Base-by-base conservation (phyloP, 2,888 invertebrate genomes). In the Scaptomyza reducta region DNA sequence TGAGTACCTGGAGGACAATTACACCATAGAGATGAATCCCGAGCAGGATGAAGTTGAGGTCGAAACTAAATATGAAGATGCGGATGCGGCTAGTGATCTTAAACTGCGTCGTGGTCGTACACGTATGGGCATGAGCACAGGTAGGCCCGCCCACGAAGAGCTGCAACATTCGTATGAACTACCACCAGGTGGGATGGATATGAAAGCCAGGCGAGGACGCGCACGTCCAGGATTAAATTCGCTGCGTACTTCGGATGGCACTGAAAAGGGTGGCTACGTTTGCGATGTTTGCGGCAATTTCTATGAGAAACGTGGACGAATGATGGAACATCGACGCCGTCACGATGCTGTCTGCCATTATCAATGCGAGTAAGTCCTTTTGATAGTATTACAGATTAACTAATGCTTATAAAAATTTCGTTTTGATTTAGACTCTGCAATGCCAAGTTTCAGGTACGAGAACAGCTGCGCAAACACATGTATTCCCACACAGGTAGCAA, bases 251-350 rank as follows among this genome's bases (percentile, higher is more conserved):
- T 64, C 77, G 6, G 80, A 80, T 59, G 82, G 79, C 41, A 68
- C 64, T 4, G 81, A 87, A 40, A 79, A 88, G 53, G 78, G 76
- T 18, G 81, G 82, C 10, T 87, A 88, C 40, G 90, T 91, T 7
- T 91, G 91, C 55, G 91, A 91, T 71, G 71, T 91, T 2, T 91
- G 91, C 51, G 91, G 91, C 0, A 91, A 91, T 65, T 88, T 87
- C 18, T 91, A 88, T 58, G 76, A 81, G n/a, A 91, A 91, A 51
- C 85, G 88, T 1, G 90, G 91, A 11, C 84, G 90, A 7, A 88
- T 91, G 82, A 90, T 83, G 80, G 91, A 91, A 18, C 91, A 91
- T 62, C 88, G 91, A 25, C 81, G 89, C 1, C 70, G 90, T 2
- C 91, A 91, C 44, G 89, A 88, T 60, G 77, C 81, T 6, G 78